phyloP scores from a whole-genome alignment of 2,113 vertebrate genomes.

The Vulpes lagopus region DNA sequence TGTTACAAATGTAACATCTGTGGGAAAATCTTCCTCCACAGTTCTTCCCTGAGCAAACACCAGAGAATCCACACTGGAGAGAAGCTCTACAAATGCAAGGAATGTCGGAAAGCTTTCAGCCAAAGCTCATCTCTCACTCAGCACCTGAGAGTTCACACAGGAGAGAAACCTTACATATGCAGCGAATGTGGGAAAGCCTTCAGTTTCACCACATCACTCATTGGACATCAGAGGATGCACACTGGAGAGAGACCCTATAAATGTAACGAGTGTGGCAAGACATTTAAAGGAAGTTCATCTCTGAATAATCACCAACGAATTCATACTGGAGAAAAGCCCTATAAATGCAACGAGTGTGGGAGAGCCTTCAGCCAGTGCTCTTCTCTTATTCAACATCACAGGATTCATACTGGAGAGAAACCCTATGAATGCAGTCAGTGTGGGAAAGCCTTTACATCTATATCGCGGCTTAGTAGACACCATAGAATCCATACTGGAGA shows the following conservation, averaged over 20 bases:
- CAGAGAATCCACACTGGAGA: conserved; percentile 83
- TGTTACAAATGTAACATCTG: conserved; percentile 75
- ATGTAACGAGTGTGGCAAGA: conserved; percentile 81
- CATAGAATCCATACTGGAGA: conserved; percentile 83
- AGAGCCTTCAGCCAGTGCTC: conserved; percentile 81
- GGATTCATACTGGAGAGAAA: conserved; percentile 84
- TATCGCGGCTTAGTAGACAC: conserved; percentile 77
- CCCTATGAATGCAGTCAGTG: conserved; percentile 79
- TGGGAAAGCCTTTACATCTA: conserved; percentile 79
- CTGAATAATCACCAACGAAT: conserved; percentile 78
- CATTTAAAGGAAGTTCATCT: conserved; percentile 80
- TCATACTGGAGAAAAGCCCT: conserved; percentile 81
- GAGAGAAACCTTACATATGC: conserved; percentile 81
- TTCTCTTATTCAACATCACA: conserved; percentile 79
- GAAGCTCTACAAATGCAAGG: conserved; percentile 83
- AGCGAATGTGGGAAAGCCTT: conserved; percentile 82
- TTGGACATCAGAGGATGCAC: conserved; percentile 83
- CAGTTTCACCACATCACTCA: conserved; percentile 82
- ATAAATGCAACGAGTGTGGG: conserved; percentile 74
- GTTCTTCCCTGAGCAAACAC: conserved; percentile 83
- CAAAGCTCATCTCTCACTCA: conserved; percentile 79
- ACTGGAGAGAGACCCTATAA: conserved; percentile 82
- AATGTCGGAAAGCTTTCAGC: conserved; percentile 84
- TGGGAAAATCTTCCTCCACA: conserved; percentile 81
- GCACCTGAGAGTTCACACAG: conserved; percentile 80